A percentile compares a stretch with the other conserved stretches of the same genome.
Evolutionary conservation across 1,140 invertebrate genomes (phyloP).

Genomic region (Tetramorium parvispinum): DNA sequence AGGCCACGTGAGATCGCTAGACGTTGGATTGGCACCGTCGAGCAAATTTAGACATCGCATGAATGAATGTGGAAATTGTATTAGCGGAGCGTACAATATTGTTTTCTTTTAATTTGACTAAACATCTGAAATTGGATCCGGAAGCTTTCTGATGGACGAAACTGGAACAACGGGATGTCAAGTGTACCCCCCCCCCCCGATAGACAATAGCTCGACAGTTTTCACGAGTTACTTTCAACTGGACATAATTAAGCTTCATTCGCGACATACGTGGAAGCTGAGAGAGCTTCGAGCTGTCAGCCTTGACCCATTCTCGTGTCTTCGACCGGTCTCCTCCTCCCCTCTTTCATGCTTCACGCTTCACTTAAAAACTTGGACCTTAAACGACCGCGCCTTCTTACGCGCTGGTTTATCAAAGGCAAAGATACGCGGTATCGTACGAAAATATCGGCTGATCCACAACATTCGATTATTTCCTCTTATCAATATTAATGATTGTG

Average conservation of each 20-base stretch:
- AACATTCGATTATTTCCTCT: not conserved
- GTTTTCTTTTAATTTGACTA: not conserved
- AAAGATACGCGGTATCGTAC: not conserved
- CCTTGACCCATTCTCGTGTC: slow-evolving; percentile 65
- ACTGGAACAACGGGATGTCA: not conserved
- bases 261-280: slow-evolving; percentile 49
- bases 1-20: not conserved
- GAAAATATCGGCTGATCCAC: not conserved
- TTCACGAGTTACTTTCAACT: not conserved
- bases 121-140: not conserved
- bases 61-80: not conserved
- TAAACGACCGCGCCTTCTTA: not conserved
- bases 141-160: not conserved
- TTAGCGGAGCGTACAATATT: not conserved
- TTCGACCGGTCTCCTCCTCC: slow-evolving; percentile 39
- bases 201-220: not conserved
- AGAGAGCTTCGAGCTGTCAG: slow-evolving; percentile 40
- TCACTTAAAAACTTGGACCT: slow-evolving; percentile 29
- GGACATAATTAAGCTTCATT: slow-evolving; percentile 16
- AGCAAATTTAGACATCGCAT: not conserved
- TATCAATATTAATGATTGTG: not conserved
- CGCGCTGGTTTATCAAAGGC: not conserved
- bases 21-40: not conserved
- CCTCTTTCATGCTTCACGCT: not conserved
- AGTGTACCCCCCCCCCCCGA: no score